phyloP scores from a whole-genome alignment of 2,797 vertebrate genomes.

The Coccyzus lansbergi region DNA sequence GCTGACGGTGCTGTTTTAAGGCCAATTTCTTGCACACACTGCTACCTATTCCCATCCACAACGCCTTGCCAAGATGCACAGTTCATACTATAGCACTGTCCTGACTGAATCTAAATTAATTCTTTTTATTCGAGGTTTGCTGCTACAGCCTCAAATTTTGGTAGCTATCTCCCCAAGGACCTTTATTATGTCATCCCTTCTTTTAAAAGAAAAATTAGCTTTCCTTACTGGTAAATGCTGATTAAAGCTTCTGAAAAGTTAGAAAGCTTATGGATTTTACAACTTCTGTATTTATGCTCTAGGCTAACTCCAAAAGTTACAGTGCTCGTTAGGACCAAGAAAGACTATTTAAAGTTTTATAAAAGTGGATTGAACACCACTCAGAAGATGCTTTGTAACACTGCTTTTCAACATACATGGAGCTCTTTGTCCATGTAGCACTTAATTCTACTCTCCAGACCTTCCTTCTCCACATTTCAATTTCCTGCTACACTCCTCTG shows the following conservation, averaged over 20 bases:
- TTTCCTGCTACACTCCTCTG: background rate
- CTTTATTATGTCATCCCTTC: slow-evolving; percentile 12
- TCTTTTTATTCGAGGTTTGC: slow-evolving; percentile 15
- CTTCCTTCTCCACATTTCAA: background rate
- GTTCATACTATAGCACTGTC: background rate
- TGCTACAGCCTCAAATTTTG: background rate
- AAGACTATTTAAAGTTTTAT: background rate
- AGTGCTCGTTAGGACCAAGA: background rate
- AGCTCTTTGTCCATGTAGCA: background rate
- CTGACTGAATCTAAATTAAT: slow-evolving; percentile 24
- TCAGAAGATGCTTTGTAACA: background rate
- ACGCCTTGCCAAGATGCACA: slow-evolving; percentile 19
- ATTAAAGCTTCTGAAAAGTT: slow-evolving; percentile 8
- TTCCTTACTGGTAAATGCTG: slow-evolving; percentile 13
- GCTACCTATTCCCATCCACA: background rate
- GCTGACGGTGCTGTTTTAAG: slow-evolving; percentile 23
- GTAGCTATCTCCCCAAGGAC: background rate
- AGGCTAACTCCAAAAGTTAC: background rate
- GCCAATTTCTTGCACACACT: slow-evolving; percentile 28
- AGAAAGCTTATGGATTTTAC: background rate
- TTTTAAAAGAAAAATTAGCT: background rate
- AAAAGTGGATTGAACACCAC: background rate
- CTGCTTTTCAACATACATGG: background rate
- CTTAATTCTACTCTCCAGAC: background rate
- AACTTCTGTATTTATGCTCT: background rate